A percentile compares a stretch with the other conserved stretches of the same genome.
These are phyloP conservation scores for Bombycilla garrulus DNA, from an alignment of 2,113 vertebrate genomes.

Conservation along the genomic window DNA sequence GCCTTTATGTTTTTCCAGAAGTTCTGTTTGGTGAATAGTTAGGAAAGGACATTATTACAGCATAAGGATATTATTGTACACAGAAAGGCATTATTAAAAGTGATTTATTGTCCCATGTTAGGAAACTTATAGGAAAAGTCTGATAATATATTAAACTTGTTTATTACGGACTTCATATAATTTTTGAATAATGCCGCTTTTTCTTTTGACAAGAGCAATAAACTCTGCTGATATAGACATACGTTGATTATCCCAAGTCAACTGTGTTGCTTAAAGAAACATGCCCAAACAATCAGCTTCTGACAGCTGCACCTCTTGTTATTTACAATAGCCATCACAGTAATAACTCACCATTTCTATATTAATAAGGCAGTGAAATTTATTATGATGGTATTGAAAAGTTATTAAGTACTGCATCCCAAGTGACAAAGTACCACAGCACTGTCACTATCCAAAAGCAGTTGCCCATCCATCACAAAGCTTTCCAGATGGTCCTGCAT, in stretches of 20 bases:
- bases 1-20: slow-evolving; percentile 65
- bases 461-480: slow-evolving; percentile 88
- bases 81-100: slow-evolving; percentile 77
- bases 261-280: slow-evolving; percentile 81
- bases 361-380: slow-evolving; percentile 96
- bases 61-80: slow-evolving; percentile 74
- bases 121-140: slow-evolving; percentile 78
- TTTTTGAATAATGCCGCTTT: slow-evolving; percentile 80
- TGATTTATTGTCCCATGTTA: slow-evolving; percentile 70
- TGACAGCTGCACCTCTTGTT: slow-evolving; percentile 80
- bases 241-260: slow-evolving; percentile 78
- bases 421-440: slow-evolving; percentile 90
- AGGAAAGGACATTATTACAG: slow-evolving; percentile 68
- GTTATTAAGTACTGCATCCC: slow-evolving; percentile 88
- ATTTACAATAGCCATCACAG: slow-evolving; percentile 90
- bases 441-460: slow-evolving; percentile 88
- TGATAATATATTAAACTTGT: slow-evolving; percentile 81
- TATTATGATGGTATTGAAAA: slow-evolving; percentile 94
- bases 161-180: slow-evolving; percentile 77
- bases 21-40: slow-evolving; percentile 72
- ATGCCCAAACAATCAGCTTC: slow-evolving; percentile 78
- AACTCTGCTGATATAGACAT: slow-evolving; percentile 76
- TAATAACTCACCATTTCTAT: slow-evolving; percentile 94
- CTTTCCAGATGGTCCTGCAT: slow-evolving; percentile 90
- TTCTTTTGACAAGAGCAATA: slow-evolving; percentile 80